A percentile compares a stretch with the other conserved stretches of the same genome.
phyloP scores from a whole-genome alignment of 2,888 invertebrate genomes.

The Teleiodes luculella region DNA sequence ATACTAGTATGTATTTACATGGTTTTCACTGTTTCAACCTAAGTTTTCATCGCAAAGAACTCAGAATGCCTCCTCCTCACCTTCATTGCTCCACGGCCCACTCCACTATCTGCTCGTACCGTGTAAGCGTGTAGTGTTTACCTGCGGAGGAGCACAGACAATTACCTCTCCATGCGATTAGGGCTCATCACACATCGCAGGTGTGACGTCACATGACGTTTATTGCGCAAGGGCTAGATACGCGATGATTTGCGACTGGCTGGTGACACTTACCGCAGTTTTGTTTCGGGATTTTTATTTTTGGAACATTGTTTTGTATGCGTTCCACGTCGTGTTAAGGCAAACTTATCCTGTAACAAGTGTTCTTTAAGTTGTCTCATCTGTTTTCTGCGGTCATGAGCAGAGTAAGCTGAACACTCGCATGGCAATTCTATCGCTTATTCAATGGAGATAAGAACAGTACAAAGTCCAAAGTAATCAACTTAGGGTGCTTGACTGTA shows the following conservation, averaged over 20 bases:
- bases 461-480: no score
- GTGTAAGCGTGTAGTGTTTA: slow-evolving; percentile 65
- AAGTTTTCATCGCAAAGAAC: slow-evolving; percentile 52
- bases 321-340: no score
- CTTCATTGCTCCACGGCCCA: slow-evolving; percentile 28
- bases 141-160: slow-evolving; percentile 74
- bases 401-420: no score
- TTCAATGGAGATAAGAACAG: no score
- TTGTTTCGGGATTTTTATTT: neutral
- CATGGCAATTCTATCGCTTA: no score
- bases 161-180: slow-evolving; percentile 76
- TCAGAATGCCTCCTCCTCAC: neutral
- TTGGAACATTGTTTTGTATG: no score
- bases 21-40: slow-evolving; percentile 68
- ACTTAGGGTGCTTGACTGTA: no score
- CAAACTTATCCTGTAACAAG: no score
- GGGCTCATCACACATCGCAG: slow-evolving; percentile 42
- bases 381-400: no score
- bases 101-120: slow-evolving; percentile 26
- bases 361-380: no score
- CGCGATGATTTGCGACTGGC: neutral
- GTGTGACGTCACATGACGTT: slow-evolving; percentile 49
- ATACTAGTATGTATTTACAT: slow-evolving; percentile 43
- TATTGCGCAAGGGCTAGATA: slow-evolving; percentile 28
- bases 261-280: neutral